Conservation (phyloP, 2,113 vertebrate species). For the Sakesphorus luctuosus region DNA sequence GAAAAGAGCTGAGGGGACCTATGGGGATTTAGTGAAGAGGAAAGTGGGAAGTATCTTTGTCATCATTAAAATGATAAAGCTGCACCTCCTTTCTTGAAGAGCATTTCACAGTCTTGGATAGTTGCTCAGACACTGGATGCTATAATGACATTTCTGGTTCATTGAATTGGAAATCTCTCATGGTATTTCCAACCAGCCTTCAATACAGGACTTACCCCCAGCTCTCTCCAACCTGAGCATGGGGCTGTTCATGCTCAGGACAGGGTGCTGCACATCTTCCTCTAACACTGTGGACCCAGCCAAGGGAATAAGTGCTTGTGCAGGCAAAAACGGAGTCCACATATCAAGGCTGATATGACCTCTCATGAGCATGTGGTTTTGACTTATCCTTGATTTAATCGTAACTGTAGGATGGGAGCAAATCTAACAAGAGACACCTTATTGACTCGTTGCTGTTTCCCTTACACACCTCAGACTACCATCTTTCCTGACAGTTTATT, state of each 20-base stretch:
- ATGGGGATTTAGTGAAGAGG: background rate
- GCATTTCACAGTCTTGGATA: background rate
- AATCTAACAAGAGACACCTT: background rate
- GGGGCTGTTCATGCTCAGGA: accelerated
- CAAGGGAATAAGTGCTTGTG: background rate
- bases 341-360: background rate
- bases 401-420: background rate
- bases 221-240: background rate
- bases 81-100: background rate
- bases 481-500: background rate
- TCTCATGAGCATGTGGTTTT: background rate
- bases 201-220: background rate
- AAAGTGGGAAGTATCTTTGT: background rate
- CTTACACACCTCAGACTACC: background rate
- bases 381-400: background rate
- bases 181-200: background rate
- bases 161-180: background rate
- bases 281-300: background rate
- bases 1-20: background rate
- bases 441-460: background rate
- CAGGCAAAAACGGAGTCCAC: background rate
- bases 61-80: background rate
- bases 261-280: background rate
- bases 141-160: background rate
- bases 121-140: background rate